Evolutionary conservation across 2,797 vertebrate species (phyloP), one percentile per base, ranked within the genome.

Genomic region (Sphaeramia orbicularis): DNA sequence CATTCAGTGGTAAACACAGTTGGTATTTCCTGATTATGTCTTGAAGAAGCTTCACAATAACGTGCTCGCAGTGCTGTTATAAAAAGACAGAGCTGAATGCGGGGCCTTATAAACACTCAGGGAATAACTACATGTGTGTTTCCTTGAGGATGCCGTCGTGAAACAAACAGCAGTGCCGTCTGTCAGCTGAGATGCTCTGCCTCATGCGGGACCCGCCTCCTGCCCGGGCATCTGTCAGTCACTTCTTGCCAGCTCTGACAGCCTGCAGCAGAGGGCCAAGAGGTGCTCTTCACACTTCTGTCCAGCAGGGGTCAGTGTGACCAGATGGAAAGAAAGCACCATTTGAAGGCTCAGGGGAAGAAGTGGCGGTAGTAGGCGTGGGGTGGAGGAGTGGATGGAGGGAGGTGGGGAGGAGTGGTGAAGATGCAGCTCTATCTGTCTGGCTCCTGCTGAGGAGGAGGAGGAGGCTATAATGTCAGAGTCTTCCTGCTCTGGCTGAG

Each of bases 221-320:
- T n/a, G 52, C 50, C 14, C 10, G 0, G 27, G 65, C 64, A 49
- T 77, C 77, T 84, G 72, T 62, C 62, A 66, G n/a, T 57, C 49
- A 61, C 64, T 47, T 43, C 21, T 49, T 63, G 66, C 38, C 62
- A 69, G 47, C 49, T 68, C 38, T 51, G 16, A 57, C 30, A 19
- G 48, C 5, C 63, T 16, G 12, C 15, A 71, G 30, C 48, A 41
- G 14, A 12, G 27, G 27, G 7, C 7, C 0, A 12, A 37, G 60
- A 40, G 11, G 24, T n/a, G 6, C 58, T 14, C 35, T 35, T 42
- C 24, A 32, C 6, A 0, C 16, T 1, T 66, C 43, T 13, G 50
- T 76, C 89, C 90, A 86, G 77, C 71, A 89, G 87, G 78, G 65
- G 85, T 40, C 86, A 80, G 67, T 78, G 68, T 76, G 64, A 45